These are phyloP conservation scores for Calcarius lapponicus DNA, from an alignment of 2,797 vertebrate species.

Conservation along the genomic window DNA sequence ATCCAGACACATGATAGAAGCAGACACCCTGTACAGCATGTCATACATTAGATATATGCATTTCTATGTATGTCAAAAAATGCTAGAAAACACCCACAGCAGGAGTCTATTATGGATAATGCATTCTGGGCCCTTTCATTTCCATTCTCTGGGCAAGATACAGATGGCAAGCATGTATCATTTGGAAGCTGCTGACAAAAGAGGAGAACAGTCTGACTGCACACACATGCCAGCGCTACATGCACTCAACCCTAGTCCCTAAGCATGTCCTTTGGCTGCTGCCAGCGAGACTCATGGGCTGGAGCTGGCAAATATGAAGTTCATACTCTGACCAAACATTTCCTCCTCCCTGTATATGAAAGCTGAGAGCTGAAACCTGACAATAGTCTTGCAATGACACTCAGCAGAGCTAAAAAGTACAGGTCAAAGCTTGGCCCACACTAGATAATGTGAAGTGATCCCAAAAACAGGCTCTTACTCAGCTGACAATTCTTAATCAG, in stretches of 20 bases:
- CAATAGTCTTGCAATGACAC: neutral
- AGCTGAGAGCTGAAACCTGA: neutral
- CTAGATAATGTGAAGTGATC: neutral
- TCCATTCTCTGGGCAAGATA: neutral
- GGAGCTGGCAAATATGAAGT: neutral
- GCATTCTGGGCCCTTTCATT: neutral
- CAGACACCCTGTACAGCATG: neutral
- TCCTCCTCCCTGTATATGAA: neutral
- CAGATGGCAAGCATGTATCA: neutral
- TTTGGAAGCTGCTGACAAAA: neutral
- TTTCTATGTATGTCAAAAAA: neutral
- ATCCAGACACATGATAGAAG: neutral
- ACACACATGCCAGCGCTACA: neutral
- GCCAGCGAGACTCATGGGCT: accelerated
- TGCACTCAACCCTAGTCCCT: neutral
- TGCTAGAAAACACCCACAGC: neutral
- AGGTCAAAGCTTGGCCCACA: neutral
- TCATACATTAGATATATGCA: neutral
- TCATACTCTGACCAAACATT: neutral
- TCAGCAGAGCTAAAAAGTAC: neutral
- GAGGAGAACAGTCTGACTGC: neutral
- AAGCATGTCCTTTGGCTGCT: neutral
- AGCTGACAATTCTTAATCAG: neutral
- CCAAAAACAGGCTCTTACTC: neutral
- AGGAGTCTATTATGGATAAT: neutral